Evolutionary conservation across 2,113 vertebrate genomes (phyloP).

Genomic region (Trichechus manatus): DNA sequence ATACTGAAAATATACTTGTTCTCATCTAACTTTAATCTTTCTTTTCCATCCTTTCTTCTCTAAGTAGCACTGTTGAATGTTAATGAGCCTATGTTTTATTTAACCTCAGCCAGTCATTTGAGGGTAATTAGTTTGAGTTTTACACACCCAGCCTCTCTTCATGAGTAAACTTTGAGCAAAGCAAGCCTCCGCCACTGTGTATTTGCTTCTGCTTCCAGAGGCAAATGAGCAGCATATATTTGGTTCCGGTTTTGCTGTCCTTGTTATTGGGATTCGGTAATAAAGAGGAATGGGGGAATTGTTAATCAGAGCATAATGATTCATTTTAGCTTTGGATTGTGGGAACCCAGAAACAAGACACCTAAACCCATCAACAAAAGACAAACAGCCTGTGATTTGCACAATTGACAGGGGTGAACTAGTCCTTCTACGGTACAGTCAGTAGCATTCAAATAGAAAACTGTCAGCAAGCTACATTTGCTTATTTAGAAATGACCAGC

Average conservation of each 20-base stretch:
- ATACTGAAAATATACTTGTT: conserved; percentile 16
- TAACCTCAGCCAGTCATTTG: conserved; percentile 46
- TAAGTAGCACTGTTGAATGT: conserved; percentile 12
- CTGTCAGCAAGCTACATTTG: not conserved
- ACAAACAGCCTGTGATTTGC: not conserved
- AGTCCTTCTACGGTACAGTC: not conserved
- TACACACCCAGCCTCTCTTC: conserved; percentile 22
- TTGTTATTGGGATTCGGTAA: not conserved
- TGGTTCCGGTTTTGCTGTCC: conserved; percentile 1
- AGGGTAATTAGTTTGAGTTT: conserved; percentile 67
- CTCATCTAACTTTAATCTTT: conserved; percentile 39
- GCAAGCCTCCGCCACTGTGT: not conserved
- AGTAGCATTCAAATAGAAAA: not conserved
- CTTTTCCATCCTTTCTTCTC: not conserved
- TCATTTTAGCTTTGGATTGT: not conserved
- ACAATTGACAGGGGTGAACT: not conserved
- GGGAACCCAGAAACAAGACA: not conserved
- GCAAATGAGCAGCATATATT: conserved; percentile 33
- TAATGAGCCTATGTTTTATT: conserved; percentile 62
- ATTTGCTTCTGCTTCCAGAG: conserved; percentile 22
- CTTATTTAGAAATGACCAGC: conserved; percentile 35
- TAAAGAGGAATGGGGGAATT: not conserved
- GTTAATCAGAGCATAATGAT: not conserved
- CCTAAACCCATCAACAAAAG: not conserved
- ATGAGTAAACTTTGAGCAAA: conserved; percentile 66